phyloP scores from a whole-genome alignment of 2,888 invertebrate genomes.

The Neria commutata region DNA sequence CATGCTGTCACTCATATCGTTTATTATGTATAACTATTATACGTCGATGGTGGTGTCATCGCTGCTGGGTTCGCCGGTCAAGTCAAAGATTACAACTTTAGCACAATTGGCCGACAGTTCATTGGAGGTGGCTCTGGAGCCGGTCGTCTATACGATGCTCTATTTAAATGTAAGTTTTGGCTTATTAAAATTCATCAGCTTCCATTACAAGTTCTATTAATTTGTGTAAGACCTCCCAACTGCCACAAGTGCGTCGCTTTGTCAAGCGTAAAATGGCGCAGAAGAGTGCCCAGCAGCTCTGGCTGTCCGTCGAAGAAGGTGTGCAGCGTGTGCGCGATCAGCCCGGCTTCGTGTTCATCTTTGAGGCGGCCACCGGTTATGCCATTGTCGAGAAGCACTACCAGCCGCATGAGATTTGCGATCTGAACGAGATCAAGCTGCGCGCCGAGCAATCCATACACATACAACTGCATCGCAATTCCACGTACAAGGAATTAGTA shows the following conservation, averaged over 20 bases:
- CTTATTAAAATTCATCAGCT: neutral
- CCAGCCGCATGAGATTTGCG: constrained; percentile 54
- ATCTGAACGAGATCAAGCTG: constrained; percentile 55
- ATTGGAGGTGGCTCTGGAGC: constrained; percentile 65
- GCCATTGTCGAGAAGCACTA: constrained; percentile 46
- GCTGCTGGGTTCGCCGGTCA: constrained; percentile 66
- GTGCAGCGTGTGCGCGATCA: constrained; percentile 46
- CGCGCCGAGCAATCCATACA: constrained; percentile 44
- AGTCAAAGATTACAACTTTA: constrained; percentile 63
- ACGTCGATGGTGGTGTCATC: constrained; percentile 70
- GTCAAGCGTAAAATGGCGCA: constrained; percentile 38
- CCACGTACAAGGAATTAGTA: constrained; percentile 54
- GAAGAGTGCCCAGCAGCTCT: constrained; percentile 41
- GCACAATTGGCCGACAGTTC: constrained; percentile 65
- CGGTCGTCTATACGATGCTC: constrained; percentile 55
- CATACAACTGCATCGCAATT: constrained; percentile 46
- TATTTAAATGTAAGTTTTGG: constrained; percentile 51
- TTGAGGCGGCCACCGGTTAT: constrained; percentile 49
- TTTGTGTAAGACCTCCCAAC: constrained; percentile 36
- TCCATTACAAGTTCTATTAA: neutral
- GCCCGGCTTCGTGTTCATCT: constrained; percentile 53
- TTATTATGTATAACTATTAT: constrained; percentile 68
- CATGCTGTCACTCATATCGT: constrained; percentile 51
- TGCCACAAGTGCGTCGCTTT: constrained; percentile 43
- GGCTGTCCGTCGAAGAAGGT: constrained; percentile 47